A percentile compares a stretch with the other conserved stretches of the same genome.
These are phyloP conservation scores for Recurvirostra avosetta DNA, from an alignment of 2,113 vertebrate genomes.

Conservation along the genomic window DNA sequence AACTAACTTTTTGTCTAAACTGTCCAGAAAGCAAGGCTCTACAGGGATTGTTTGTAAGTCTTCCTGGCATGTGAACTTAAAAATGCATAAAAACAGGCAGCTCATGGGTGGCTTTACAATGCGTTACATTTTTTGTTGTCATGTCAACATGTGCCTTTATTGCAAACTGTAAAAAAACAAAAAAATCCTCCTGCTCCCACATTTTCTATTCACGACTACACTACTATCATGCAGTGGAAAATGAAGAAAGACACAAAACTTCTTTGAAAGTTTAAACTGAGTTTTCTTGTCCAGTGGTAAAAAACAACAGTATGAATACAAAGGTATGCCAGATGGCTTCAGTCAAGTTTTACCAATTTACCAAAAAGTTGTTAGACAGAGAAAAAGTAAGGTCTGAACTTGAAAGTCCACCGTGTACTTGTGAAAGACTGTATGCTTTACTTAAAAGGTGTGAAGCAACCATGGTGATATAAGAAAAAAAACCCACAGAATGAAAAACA, in stretches of 20 bases:
- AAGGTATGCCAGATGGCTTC: slow-evolving; percentile 24
- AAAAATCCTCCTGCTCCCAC: neutral
- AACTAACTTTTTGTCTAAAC: neutral
- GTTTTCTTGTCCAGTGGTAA: neutral
- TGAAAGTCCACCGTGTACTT: neutral
- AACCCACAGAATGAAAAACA: neutral
- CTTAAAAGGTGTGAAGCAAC: slow-evolving; percentile 28
- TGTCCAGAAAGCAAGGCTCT: neutral
- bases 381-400: neutral
- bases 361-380: slow-evolving; percentile 20
- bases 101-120: neutral
- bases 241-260: neutral
- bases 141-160: neutral
- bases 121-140: neutral
- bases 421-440: slow-evolving; percentile 12
- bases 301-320: neutral
- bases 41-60: neutral
- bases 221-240: neutral
- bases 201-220: neutral
- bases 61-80: neutral
- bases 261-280: neutral
- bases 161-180: neutral
- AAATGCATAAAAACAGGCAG: neutral
- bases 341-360: neutral
- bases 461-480: neutral